A percentile compares a stretch with the other conserved stretches of the same genome.
phyloP scores from a whole-genome alignment of 2,888 invertebrate genomes.

The Lepidocyrtoides sp. region DNA sequence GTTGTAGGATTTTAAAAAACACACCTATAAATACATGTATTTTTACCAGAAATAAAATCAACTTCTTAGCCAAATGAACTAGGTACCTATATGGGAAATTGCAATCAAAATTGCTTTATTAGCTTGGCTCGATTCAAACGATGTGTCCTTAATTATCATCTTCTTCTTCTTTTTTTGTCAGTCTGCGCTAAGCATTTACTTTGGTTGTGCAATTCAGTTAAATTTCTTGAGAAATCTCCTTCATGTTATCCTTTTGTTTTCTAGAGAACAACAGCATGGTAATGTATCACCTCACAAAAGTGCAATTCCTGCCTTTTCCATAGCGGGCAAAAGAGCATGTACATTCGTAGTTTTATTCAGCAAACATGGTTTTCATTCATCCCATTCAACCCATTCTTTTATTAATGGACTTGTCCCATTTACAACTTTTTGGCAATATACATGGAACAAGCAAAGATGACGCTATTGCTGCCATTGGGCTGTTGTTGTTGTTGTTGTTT shows the following conservation, averaged over 20 bases:
- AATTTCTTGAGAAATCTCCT: conserved; percentile 35
- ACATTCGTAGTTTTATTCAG: neutral
- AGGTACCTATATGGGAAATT: no score
- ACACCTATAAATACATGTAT: no score
- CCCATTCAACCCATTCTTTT: conserved; percentile 40
- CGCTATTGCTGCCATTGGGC: neutral
- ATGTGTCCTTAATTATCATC: no score
- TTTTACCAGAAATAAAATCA: no score
- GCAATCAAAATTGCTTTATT: no score
- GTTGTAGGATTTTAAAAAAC: no score
- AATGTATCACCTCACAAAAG: neutral
- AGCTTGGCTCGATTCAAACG: no score
- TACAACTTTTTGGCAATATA: conserved; percentile 23
- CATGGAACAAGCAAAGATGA: conserved; percentile 17
- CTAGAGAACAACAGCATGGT: conserved; percentile 1
- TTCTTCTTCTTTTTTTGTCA: conserved; percentile 15
- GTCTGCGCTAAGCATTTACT: neutral
- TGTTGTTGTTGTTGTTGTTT: conserved; percentile 28
- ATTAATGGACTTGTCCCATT: conserved; percentile 65
- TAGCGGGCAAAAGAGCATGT: conserved; percentile 21
- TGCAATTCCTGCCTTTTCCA: neutral
- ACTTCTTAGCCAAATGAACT: no score
- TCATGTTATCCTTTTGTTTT: conserved; percentile 53
- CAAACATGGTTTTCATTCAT: conserved; percentile 50
- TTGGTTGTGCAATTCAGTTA: neutral